phyloP scores from a whole-genome alignment of 1,140 invertebrate species.

The Drosophila lacteicornis region DNA sequence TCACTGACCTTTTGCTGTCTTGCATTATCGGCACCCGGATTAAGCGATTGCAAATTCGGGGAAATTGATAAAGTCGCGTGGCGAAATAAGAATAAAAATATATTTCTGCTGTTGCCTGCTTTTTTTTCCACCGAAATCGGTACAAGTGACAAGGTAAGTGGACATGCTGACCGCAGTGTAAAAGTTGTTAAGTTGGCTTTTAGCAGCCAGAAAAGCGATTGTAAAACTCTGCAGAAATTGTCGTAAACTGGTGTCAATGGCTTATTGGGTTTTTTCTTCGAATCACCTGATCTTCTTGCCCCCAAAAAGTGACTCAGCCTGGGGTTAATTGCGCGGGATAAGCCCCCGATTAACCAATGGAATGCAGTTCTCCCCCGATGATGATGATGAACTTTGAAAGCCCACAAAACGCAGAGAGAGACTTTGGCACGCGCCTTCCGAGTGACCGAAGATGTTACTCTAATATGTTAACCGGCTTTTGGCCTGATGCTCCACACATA shows the following conservation, averaged over 20 bases:
- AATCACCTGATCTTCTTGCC: slow-evolving; percentile 65
- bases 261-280: slow-evolving; percentile 55
- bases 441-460: slow-evolving; percentile 39
- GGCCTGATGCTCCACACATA: slow-evolving; percentile 11
- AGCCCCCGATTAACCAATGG: slow-evolving; percentile 26
- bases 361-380: slow-evolving; percentile 40
- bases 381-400: slow-evolving; percentile 14
- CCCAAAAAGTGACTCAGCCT: slow-evolving; percentile 49
- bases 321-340: slow-evolving; percentile 38
- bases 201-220: slow-evolving; percentile 33
- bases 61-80: slow-evolving; percentile 62
- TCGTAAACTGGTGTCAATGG: slow-evolving; percentile 61
- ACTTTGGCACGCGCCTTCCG: slow-evolving; percentile 66
- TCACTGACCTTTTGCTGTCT: slow-evolving; percentile 43
- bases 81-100: slow-evolving; percentile 29
- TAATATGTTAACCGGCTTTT: slow-evolving; percentile 69
- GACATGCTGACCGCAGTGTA: slow-evolving; percentile 56
- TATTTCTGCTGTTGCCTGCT: slow-evolving; percentile 27
- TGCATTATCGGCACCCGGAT: slow-evolving; percentile 28
- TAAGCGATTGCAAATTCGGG: slow-evolving; percentile 32
- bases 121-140: slow-evolving; percentile 46
- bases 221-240: slow-evolving; percentile 50
- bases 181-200: slow-evolving; percentile 31
- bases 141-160: slow-evolving; percentile 44
- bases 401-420: slow-evolving; percentile 14